These are phyloP conservation scores for Cranoglanis bouderius DNA, from an alignment of 2,113 vertebrate genomes.

Conservation along the genomic window DNA sequence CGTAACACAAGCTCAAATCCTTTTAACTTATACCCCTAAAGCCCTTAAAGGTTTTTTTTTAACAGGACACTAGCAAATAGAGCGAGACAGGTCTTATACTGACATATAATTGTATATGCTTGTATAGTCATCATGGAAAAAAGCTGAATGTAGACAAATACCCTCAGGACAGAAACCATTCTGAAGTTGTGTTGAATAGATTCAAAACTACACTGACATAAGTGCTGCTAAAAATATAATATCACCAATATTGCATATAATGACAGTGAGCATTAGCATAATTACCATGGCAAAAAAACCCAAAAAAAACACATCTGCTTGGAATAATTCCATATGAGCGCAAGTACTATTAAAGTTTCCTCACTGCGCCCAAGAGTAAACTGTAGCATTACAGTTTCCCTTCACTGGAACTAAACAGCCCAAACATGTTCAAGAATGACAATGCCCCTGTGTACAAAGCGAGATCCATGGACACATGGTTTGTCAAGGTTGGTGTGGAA, in stretches of 20 bases:
- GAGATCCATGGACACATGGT: background rate
- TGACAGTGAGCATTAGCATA: conserved; percentile 24
- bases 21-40: background rate
- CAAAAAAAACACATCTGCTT: background rate
- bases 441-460: background rate
- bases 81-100: background rate
- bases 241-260: background rate
- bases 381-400: background rate
- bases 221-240: conserved; percentile 4
- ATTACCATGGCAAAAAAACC: background rate
- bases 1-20: background rate
- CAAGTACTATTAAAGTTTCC: background rate
- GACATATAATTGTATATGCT: background rate
- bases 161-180: background rate
- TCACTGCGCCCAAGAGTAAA: too few species aligned
- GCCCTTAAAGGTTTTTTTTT: background rate
- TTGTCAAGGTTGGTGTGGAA: too few species aligned
- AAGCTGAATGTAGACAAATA: background rate
- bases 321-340: background rate
- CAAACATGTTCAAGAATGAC: background rate
- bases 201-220: conserved; percentile 11
- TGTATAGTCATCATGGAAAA: conserved; percentile 7
- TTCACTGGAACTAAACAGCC: background rate
- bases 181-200: background rate
- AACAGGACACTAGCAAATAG: background rate